A percentile compares a stretch with the other conserved stretches of the same genome.
These are phyloP conservation scores for Hoplias malabaricus DNA, from an alignment of 2,113 vertebrate species.

Conservation along the genomic window DNA sequence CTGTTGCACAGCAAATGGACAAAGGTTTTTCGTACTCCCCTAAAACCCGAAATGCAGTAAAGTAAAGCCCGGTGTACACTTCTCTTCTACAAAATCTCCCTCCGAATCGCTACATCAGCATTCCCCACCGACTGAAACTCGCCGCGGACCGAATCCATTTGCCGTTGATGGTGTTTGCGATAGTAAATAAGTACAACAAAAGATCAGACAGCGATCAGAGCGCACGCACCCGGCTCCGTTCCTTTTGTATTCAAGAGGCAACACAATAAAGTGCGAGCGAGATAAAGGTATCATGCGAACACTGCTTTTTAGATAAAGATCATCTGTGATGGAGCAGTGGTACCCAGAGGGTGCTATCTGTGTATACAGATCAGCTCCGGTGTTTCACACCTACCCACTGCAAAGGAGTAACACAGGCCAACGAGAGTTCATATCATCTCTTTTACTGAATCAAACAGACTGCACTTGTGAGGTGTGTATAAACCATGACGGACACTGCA, in stretches of 20 bases:
- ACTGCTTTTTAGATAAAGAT: neutral
- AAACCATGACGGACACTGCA: neutral
- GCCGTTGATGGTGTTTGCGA: neutral
- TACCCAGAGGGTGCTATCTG: neutral
- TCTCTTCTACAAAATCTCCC: slow-evolving; percentile 1
- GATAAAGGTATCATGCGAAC: neutral
- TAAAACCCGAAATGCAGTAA: neutral
- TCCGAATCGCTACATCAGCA: neutral
- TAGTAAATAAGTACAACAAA: slow-evolving; percentile 13
- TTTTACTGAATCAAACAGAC: neutral
- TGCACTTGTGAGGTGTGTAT: neutral
- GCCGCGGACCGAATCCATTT: neutral
- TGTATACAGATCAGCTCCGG: neutral
- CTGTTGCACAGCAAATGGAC: neutral
- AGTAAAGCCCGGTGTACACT: neutral
- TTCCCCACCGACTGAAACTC: neutral
- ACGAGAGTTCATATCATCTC: neutral
- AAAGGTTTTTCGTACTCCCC: neutral
- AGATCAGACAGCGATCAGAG: slow-evolving; percentile 13
- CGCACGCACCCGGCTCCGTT: neutral
- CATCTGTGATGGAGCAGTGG: neutral
- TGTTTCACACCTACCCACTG: neutral
- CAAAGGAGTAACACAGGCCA: neutral
- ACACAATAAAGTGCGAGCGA: slow-evolving; percentile 12
- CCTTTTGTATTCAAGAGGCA: neutral